Evolutionary conservation across 2,797 vertebrate species (phyloP).

Genomic region (Gila robusta): DNA sequence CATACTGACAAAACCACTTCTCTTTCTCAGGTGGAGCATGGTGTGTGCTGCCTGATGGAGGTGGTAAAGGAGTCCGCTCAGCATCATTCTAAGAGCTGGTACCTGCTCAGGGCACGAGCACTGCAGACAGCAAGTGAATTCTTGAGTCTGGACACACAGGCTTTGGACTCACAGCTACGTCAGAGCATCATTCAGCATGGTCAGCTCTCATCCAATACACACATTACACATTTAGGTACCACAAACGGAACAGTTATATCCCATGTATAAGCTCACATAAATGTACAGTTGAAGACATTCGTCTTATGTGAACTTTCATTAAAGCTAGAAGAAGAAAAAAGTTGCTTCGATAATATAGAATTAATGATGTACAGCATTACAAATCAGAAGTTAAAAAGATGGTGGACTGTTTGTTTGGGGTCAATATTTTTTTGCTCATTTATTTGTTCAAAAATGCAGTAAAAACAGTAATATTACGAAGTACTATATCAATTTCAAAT

Average conservation of each 20-base stretch:
- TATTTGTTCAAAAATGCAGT: neutral
- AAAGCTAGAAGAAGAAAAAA: neutral
- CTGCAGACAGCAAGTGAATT: constrained; percentile 83
- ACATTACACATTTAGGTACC: neutral
- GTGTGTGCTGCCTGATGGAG: constrained; percentile 78
- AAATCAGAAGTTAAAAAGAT: too few relatives aligned
- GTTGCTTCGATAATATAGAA: neutral
- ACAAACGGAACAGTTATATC: neutral
- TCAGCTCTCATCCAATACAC: constrained; percentile 61
- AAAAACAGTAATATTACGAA: neutral
- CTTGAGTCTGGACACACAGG: constrained; percentile 79
- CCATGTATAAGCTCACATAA: neutral
- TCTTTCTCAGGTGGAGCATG: constrained; percentile 78
- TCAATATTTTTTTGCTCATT: neutral
- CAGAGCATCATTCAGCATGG: constrained; percentile 79
- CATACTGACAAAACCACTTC: neutral
- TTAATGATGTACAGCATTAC: neutral
- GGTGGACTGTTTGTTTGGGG: neutral
- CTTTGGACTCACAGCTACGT: constrained; percentile 75
- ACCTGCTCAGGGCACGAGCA: constrained; percentile 85
- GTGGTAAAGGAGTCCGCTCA: constrained; percentile 83
- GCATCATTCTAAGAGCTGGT: constrained; percentile 86
- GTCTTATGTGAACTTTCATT: neutral
- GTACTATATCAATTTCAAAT: neutral
- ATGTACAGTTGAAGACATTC: too few relatives aligned